Evolutionary conservation across 1,140 invertebrate genomes (phyloP).

Genomic region (Brachystomella parvula): DNA sequence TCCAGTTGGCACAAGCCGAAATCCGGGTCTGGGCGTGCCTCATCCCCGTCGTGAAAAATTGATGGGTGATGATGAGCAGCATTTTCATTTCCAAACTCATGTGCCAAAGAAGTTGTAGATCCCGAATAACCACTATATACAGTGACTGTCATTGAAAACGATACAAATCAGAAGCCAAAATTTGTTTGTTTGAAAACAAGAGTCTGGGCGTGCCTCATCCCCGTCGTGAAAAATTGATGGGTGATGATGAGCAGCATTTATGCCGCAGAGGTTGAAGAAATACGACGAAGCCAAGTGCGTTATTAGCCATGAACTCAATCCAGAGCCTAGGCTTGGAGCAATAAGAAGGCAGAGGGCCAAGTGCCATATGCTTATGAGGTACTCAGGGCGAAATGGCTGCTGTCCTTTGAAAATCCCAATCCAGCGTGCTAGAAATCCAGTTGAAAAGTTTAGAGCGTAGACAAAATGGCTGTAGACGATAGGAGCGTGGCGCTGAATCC

Average conservation of each 20-base stretch:
- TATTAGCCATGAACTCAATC: conserved; percentile 24
- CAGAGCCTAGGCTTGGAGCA: neutral
- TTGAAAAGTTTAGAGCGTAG: conserved; percentile 44
- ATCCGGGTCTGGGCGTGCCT: conserved; percentile 19
- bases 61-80: conserved; percentile 36
- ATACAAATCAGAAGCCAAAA: no score
- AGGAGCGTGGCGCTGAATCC: conserved; percentile 44
- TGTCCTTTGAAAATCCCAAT: conserved; percentile 19
- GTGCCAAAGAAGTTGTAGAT: no score
- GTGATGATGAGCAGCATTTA: conserved; percentile 35
- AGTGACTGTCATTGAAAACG: no score
- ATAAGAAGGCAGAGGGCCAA: conserved; percentile 10
- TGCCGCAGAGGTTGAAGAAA: conserved; percentile 32
- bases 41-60: conserved; percentile 41
- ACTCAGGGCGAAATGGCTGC: conserved; percentile 26
- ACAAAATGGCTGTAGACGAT: conserved; percentile 49
- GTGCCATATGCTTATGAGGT: conserved; percentile 21
- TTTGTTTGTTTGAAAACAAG: no score
- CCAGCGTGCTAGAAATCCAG: conserved; percentile 41
- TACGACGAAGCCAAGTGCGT: conserved; percentile 30
- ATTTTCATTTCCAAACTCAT: conserved; percentile 14
- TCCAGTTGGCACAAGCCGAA: conserved; percentile 44
- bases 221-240: conserved; percentile 41
- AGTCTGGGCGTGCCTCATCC: conserved; percentile 28
- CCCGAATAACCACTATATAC: no score